Evolutionary conservation across 2,113 vertebrate genomes (phyloP), one percentile per base, ranked within the genome.

Genomic region (Okapia johnstoni): DNA sequence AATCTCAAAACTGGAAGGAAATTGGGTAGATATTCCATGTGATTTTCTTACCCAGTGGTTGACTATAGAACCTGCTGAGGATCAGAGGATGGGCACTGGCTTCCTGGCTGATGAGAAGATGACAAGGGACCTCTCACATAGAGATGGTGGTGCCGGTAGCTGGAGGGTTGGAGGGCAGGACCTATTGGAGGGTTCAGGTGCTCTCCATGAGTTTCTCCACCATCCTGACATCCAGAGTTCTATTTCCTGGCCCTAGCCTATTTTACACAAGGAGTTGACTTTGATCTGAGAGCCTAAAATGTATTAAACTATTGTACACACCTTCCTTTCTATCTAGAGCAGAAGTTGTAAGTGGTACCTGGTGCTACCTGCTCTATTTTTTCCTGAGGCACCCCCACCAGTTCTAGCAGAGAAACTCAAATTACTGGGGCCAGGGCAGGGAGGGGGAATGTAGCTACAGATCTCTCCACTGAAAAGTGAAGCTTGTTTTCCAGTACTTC

Each of bases 121-220:
- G 36, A 57, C 30, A 36, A 79, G 40, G 16, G n/a, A 40, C 81
- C 17, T 2, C 16, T 9, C 0, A 0, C 8, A 0, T 5, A 1
- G 66, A 60, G 23, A 16, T 10, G 15, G 60, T 21, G 14, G 26
- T 28, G 5, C 55, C 60, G 7, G 8, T 0, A n/a, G 43, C 63
- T 28, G 60, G 14, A 12, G 1, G 12, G 5, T 2, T 16, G n/a
- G 7, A 54, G 25, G 26, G 30, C 43, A 60, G 17, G 33, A 28
- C 21, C 8, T 25, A 55, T 50, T 40, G n/a, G 63, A 85, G 14
- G 30, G 19, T 46, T 76, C 17, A 2, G 25, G 8, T 11, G 14
- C 23, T 30, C 5, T n/a, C 36, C 8, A 3, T 26, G 5, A 9
- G 43, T 13, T 63, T 91, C 79, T 76, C 17, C 15, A 63, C 50